Evolutionary conservation across 2,113 vertebrate genomes (phyloP).

Genomic region (Mellivora capensis): DNA sequence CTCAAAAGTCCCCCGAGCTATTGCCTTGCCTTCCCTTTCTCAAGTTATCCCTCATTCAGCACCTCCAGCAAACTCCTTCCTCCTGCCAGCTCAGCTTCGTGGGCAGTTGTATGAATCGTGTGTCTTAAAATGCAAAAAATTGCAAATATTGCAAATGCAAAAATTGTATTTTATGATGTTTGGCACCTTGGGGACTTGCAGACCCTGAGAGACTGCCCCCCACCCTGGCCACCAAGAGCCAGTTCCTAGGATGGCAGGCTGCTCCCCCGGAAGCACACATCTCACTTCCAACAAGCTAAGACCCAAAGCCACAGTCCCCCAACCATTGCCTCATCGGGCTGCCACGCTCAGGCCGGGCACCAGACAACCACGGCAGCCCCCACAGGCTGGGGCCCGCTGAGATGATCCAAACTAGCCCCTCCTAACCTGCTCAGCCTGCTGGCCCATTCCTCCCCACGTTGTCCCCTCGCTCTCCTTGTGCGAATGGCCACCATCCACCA

Average conservation of each 20-base stretch:
- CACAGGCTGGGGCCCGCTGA: too few species aligned
- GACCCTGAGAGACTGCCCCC: not conserved
- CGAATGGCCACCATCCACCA: not conserved
- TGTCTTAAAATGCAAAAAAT: too few species aligned
- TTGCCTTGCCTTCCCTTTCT: not conserved
- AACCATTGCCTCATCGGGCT: not conserved
- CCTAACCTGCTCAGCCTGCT: not conserved
- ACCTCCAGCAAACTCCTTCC: not conserved
- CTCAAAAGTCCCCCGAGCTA: not conserved
- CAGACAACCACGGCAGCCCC: not conserved
- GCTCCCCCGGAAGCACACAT: fast-evolving
- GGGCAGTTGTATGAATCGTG: too few species aligned
- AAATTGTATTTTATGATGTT: not conserved
- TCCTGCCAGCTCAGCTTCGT: not conserved
- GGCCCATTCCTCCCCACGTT: not conserved
- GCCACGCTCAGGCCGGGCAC: not conserved
- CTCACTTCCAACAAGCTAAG: not conserved
- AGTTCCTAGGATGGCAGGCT: not conserved
- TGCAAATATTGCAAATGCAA: too few species aligned
- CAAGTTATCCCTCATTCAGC: not conserved
- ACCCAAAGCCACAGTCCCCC: not conserved
- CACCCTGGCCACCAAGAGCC: fast-evolving
- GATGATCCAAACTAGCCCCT: not conserved
- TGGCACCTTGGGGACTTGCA: not conserved
- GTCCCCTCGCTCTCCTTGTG: not conserved